Evolutionary conservation across 2,113 vertebrate genomes (phyloP), one percentile per base, ranked within the genome.

Genomic region (Nerophis lumbriciformis): DNA sequence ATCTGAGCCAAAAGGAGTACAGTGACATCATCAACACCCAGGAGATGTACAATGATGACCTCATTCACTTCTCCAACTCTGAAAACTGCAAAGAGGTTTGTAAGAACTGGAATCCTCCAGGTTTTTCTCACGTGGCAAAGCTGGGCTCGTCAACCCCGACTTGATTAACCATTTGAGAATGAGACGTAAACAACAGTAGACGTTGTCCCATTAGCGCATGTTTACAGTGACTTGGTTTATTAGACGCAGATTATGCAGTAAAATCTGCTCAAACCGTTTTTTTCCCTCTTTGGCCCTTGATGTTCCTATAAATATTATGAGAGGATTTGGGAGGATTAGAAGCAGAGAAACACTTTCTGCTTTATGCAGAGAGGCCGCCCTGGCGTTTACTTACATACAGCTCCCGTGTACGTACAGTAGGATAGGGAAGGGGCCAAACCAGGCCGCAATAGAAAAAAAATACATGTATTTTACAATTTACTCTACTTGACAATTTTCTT

Each of bases 41-140:
- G 79, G 97, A 99, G 85, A 98, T 99, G 97, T 99, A 99, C 89
- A 99, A 99, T 2, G 97, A 99, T 6, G 97, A 99, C 81, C 95
- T 99, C 69, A 93, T 98, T 86, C 97, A 99, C 85, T 99, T 98
- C 84, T 99, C 97, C 68, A 99, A 98, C 88, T 99, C 96, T 0
- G 97, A 97, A 71, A 99, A 99, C 88, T 97, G 95, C 89, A 99
- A 98, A 90, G 97, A 99, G 95, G 97, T 99, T 67, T 42, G 85
- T 72, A 12, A 21, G 10, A 5, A 44, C 19, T 57, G 6, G 10
- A 6, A 11, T 45, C 42, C 42, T 12, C 4, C 1, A 9, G 8
- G 11, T 45, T 11, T 45, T 45, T 3, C 42, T 45, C 42, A 45
- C 28, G 3, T 28, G 28, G 28, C 28, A 28, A 28, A 28, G 28